Evolutionary conservation across 2,113 vertebrate genomes (phyloP).

Genomic region (Cinclus mexicanus): DNA sequence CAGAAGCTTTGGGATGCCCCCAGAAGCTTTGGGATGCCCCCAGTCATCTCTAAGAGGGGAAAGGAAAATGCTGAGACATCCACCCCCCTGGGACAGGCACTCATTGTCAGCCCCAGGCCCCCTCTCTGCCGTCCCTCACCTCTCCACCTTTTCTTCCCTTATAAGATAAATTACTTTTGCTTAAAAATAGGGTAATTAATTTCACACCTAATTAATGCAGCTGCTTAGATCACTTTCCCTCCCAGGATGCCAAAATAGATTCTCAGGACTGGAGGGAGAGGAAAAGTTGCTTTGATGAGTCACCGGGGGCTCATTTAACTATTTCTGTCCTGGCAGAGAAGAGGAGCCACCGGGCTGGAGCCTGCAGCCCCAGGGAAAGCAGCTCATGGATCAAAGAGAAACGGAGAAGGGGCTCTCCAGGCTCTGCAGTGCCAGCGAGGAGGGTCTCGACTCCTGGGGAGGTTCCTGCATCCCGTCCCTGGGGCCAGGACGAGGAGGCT

Average conservation of each 20-base stretch:
- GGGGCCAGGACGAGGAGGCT: neutral
- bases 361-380: neutral
- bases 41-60: neutral
- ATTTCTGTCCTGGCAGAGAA: conserved; percentile 3
- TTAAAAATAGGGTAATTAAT: conserved; percentile 66
- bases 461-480: neutral
- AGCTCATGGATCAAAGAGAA: neutral
- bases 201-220: conserved; percentile 65
- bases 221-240: conserved; percentile 36
- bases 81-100: neutral
- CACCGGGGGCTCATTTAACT: conserved; percentile 45
- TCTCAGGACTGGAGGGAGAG: conserved; percentile 43
- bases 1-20: neutral
- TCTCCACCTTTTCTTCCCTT: neutral
- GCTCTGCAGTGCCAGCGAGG: neutral
- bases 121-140: neutral
- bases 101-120: neutral
- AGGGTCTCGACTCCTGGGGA: neutral
- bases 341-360: neutral
- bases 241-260: conserved; percentile 54
- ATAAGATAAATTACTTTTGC: conserved; percentile 18
- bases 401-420: neutral
- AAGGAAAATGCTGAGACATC: neutral
- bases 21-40: neutral
- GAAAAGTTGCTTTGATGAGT: conserved; percentile 59